Conservation (phyloP, 2,113 vertebrate genomes). For the Syrrhaptes paradoxus region DNA sequence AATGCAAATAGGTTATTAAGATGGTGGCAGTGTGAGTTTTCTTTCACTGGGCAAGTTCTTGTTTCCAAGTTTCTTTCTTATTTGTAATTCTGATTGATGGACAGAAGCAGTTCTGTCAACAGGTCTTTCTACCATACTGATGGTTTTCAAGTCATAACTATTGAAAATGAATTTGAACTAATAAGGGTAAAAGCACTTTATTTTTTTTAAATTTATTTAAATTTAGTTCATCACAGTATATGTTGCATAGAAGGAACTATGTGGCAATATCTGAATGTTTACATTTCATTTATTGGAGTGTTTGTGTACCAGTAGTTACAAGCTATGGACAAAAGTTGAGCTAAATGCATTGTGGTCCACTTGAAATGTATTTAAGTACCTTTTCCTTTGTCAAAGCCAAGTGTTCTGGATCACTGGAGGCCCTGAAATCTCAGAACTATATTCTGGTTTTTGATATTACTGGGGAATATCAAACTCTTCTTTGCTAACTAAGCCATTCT, state of each 20-base stretch:
- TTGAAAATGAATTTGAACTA: conserved; percentile 11
- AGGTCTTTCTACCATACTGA: neutral
- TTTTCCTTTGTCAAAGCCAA: neutral
- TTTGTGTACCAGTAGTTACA: neutral
- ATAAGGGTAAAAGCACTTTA: neutral
- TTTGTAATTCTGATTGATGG: neutral
- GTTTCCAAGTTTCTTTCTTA: neutral
- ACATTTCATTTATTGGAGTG: neutral
- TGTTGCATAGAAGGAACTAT: neutral
- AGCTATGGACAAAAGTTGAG: neutral
- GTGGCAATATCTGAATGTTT: neutral
- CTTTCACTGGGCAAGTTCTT: neutral
- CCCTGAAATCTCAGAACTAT: neutral
- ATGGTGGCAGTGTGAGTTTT: neutral
- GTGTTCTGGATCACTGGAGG: neutral
- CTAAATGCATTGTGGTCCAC: neutral
- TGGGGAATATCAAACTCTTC: neutral
- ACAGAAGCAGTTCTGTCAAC: neutral
- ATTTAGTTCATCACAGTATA: neutral
- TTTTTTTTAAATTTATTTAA: neutral
- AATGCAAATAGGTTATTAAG: neutral
- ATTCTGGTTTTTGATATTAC: neutral
- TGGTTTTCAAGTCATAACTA: neutral
- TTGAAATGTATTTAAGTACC: neutral
- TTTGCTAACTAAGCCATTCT: neutral